Conservation (phyloP, 2,888 invertebrate genomes). For the Hypomecis atomaria region DNA sequence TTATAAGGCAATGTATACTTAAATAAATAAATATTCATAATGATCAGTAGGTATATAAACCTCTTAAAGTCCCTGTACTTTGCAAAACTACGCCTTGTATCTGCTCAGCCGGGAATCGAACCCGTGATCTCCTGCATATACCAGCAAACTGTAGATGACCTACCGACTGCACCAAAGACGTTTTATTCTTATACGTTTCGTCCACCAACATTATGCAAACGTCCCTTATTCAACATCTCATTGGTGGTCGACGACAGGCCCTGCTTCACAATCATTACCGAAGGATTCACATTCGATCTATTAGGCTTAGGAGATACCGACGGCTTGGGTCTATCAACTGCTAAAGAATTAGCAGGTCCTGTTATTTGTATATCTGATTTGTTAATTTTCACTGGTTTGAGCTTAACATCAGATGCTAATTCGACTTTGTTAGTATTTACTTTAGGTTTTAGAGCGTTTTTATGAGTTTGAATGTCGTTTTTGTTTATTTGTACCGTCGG, state of each 20-base stretch:
- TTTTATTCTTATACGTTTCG: constrained; percentile 4
- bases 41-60: no score
- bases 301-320: constrained; percentile 9
- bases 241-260: constrained; percentile 78
- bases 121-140: no score
- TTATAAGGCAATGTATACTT: no score
- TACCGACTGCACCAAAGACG: no score
- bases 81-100: no score
- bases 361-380: neutral
- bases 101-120: no score
- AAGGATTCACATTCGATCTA: constrained; percentile 10
- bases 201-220: constrained; percentile 48
- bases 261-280: constrained; percentile 80
- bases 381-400: constrained; percentile 7
- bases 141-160: no score
- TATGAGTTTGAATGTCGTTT: neutral
- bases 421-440: constrained; percentile 6
- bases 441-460: constrained; percentile 1
- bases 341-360: neutral
- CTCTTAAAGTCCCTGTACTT: no score
- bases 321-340: constrained; percentile 2
- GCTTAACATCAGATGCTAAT: neutral
- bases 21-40: no score
- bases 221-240: constrained; percentile 41
- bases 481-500: constrained; percentile 1